Conservation (phyloP, 1,140 invertebrate genomes). For the Cotesia vestalis region DNA sequence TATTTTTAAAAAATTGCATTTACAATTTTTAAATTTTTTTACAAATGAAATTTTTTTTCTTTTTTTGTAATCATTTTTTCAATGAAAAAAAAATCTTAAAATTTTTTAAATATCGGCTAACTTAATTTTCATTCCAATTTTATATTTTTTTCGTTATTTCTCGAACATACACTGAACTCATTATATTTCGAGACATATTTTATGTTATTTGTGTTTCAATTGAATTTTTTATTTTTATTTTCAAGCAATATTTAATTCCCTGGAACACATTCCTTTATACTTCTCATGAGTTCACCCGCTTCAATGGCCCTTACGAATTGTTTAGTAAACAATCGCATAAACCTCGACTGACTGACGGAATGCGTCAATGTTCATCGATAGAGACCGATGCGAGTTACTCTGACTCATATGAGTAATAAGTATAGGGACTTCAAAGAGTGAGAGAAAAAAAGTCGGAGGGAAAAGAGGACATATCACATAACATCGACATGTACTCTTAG, state of each 20-base stretch:
- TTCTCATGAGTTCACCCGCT: conserved; percentile 5
- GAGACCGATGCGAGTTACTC: neutral
- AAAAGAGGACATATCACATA: neutral
- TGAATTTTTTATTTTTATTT: neutral
- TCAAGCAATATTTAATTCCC: conserved; percentile 1
- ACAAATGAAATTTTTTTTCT: no score
- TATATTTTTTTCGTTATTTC: neutral
- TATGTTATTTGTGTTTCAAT: neutral
- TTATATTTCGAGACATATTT: neutral
- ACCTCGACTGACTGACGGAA: neutral
- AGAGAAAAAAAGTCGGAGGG: conserved; percentile 5
- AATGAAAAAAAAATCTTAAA: no score
- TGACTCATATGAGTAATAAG: conserved; percentile 24
- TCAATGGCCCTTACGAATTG: conserved; percentile 14
- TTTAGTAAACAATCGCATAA: conserved; percentile 32
- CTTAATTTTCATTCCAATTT: no score
- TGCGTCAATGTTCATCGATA: conserved; percentile 19
- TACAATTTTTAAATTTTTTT: no score
- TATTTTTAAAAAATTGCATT: no score
- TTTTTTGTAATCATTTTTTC: no score
- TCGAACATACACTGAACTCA: neutral
- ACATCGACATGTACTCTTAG: conserved; percentile 1
- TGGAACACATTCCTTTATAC: conserved; percentile 24
- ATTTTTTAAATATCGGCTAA: no score
- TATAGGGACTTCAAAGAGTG: neutral